Evolutionary conservation across 2,113 vertebrate genomes (phyloP).

Genomic region (Actenoides lindsayi): DNA sequence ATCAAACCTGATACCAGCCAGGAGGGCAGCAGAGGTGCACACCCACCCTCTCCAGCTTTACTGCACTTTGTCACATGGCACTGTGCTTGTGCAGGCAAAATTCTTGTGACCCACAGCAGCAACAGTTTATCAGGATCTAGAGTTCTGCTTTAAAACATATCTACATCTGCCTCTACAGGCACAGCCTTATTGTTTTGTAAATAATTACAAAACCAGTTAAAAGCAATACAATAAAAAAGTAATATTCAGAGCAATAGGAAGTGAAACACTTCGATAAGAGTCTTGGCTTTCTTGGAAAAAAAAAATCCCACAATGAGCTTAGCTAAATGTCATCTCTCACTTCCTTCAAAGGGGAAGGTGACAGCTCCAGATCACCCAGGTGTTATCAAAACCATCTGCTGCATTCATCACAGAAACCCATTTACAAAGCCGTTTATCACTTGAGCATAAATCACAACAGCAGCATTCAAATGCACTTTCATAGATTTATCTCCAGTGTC

Average conservation of each 20-base stretch:
- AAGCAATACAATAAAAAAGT: neutral
- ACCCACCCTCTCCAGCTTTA: neutral
- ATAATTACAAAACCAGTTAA: neutral
- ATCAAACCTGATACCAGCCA: neutral
- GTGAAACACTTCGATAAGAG: neutral
- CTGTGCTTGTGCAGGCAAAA: neutral
- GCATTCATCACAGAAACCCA: neutral
- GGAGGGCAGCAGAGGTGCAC: neutral
- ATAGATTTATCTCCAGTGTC: neutral
- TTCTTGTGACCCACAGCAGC: neutral
- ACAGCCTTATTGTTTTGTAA: neutral
- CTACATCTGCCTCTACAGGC: neutral
- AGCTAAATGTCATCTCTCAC: neutral
- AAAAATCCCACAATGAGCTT: neutral
- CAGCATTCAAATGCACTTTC: neutral
- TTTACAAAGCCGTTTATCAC: neutral
- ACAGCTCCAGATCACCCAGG: fast-evolving
- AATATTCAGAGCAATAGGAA: neutral
- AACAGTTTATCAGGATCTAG: neutral
- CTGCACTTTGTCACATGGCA: neutral
- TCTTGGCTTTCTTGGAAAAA: neutral
- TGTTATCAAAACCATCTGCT: neutral
- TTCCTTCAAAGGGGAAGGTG: neutral
- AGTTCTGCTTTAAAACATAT: neutral
- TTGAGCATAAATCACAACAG: neutral